Conservation (phyloP, 2,797 vertebrate species). For the Rhyacichthys aspro region DNA sequence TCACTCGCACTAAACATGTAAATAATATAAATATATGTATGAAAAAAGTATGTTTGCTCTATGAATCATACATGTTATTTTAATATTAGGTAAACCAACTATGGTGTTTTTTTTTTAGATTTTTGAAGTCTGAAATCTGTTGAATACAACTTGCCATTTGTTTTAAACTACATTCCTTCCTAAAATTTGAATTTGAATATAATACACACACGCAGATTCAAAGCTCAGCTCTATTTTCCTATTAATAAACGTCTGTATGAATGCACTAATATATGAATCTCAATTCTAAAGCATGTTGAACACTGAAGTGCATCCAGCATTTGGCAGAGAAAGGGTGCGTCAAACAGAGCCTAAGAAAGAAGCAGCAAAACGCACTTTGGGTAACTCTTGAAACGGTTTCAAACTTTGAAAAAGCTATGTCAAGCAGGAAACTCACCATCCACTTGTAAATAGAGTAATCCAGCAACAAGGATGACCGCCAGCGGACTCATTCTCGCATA, state of each 20-base stretch:
- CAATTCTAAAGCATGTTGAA: background rate
- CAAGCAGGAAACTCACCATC: conserved; percentile 86
- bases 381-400: background rate
- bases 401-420: conserved; percentile 18
- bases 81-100: no score
- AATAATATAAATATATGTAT: no score
- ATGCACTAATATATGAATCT: no score
- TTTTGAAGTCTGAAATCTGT: background rate
- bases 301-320: background rate
- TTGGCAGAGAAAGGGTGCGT: background rate
- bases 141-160: background rate
- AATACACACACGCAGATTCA: no score
- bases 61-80: no score
- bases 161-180: no score
- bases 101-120: no score
- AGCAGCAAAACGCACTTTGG: background rate
- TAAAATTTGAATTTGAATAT: no score
- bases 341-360: background rate
- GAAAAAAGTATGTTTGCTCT: no score
- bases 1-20: no score
- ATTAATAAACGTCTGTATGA: no score
- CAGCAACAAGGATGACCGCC: conserved; percentile 89
- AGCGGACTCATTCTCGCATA: conserved; percentile 97
- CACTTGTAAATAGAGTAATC: conserved; percentile 90
- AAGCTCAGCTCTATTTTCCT: no score